These are phyloP conservation scores for Chelonus insularis DNA, from an alignment of 1,140 invertebrate genomes.

Conservation along the genomic window DNA sequence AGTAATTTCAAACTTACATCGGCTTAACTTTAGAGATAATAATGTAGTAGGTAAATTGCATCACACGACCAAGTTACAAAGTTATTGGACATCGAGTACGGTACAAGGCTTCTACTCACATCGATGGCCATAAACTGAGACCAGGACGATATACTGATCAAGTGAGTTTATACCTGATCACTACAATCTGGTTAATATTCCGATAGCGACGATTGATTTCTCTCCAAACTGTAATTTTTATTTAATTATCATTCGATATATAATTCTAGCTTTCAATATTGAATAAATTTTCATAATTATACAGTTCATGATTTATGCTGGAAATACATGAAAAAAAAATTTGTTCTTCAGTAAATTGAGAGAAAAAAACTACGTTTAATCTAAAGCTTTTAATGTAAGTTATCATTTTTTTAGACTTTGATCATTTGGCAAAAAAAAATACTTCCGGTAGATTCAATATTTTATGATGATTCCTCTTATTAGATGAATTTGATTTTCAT, in stretches of 20 bases:
- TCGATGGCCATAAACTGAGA: constrained; percentile 8
- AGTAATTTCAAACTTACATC: constrained; percentile 60
- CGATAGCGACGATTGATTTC: neutral
- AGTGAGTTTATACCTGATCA: neutral
- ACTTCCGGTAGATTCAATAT: too few relatives aligned
- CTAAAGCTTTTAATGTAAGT: too few relatives aligned
- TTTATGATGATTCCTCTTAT: too few relatives aligned
- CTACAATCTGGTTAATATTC: constrained; percentile 1
- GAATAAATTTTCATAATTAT: too few relatives aligned
- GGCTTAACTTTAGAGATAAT: constrained; percentile 55
- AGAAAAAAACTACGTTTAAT: too few relatives aligned
- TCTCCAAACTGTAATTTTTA: neutral
- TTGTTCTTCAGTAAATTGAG: too few relatives aligned
- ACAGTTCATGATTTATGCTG: too few relatives aligned
- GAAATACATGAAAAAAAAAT: too few relatives aligned
- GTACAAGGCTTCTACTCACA: neutral
- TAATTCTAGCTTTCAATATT: too few relatives aligned
- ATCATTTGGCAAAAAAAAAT: too few relatives aligned
- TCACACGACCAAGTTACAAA: constrained; percentile 51
- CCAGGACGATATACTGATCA: constrained; percentile 4
- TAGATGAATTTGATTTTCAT: too few relatives aligned
- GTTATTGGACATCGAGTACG: constrained; percentile 33
- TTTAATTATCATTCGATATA: neutral
- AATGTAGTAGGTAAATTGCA: constrained; percentile 58
- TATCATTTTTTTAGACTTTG: too few relatives aligned